Percentiles rank a stretch among this genome's conserved stretches.
phyloP scores from a whole-genome alignment of 2,888 invertebrate species.

The Nymphalis polychloros region DNA sequence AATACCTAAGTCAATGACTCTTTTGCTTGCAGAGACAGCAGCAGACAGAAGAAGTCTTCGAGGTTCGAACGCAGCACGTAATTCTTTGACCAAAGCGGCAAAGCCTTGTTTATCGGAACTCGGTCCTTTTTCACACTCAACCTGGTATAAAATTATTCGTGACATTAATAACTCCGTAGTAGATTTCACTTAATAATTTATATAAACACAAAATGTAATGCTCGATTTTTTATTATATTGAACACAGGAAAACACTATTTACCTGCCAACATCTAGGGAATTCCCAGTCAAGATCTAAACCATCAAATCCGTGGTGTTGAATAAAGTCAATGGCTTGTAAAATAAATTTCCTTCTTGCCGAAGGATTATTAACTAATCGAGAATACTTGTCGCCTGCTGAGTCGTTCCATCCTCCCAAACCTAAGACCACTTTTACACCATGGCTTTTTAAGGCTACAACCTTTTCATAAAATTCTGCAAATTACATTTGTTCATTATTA shows the following conservation, averaged over 20 bases:
- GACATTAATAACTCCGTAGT: neutral
- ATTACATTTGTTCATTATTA: neutral
- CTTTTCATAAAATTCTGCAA: slow-evolving; percentile 91
- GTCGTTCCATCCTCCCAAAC: slow-evolving; percentile 97
- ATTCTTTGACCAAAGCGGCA: slow-evolving; percentile 87
- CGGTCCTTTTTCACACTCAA: slow-evolving; percentile 91
- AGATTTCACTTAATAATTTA: neutral
- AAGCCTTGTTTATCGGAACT: slow-evolving; percentile 91
- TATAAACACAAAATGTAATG: too few species aligned
- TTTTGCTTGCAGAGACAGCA: slow-evolving; percentile 92
- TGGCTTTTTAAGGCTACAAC: slow-evolving; percentile 87
- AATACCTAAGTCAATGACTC: slow-evolving; percentile 89
- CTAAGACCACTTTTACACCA: slow-evolving; percentile 90
- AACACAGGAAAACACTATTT: slow-evolving; percentile 31
- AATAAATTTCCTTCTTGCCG: slow-evolving; percentile 87
- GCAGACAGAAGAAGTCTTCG: slow-evolving; percentile 88
- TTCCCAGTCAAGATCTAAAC: slow-evolving; percentile 96
- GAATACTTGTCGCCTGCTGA: slow-evolving; percentile 95
- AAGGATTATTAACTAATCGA: slow-evolving; percentile 87
- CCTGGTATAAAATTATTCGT: slow-evolving; percentile 62
- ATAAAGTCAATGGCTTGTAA: slow-evolving; percentile 89
- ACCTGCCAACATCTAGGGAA: slow-evolving; percentile 96
- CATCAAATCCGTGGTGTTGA: slow-evolving; percentile 91
- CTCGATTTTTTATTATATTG: neutral
- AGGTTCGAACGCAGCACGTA: slow-evolving; percentile 86